Evolutionary conservation across 2,888 invertebrate species (phyloP).

Genomic region (Rotaria magnacalcarata): DNA sequence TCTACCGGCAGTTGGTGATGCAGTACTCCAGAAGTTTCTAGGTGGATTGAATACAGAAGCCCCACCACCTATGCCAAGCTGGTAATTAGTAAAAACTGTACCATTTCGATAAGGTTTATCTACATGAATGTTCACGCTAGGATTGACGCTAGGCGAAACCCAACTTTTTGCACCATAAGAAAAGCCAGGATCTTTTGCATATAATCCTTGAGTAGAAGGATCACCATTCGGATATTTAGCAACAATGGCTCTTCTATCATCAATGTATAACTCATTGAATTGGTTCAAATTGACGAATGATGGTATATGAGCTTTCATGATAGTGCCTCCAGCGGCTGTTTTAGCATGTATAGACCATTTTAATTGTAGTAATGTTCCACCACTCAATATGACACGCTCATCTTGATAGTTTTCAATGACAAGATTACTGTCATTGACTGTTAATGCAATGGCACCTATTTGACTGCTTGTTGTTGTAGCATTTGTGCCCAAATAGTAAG

Average conservation of each 20-base stretch:
- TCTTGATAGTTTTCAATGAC: too few species aligned
- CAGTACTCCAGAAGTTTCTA: not conserved
- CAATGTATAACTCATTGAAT: not conserved
- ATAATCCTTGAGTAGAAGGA: constrained; percentile 23
- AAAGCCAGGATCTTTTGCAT: not conserved
- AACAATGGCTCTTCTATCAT: not conserved
- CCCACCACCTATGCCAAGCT: not conserved
- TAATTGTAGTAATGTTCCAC: too few species aligned
- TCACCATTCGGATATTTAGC: constrained; percentile 30
- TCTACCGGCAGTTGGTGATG: not conserved
- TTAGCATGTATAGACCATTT: too few species aligned
- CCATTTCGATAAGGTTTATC: not conserved
- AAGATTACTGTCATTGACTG: too few species aligned
- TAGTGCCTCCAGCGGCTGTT: too few species aligned
- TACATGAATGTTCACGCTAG: not conserved
- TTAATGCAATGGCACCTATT: too few species aligned
- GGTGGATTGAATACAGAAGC: too few species aligned
- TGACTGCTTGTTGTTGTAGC: not conserved
- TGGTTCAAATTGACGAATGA: not conserved
- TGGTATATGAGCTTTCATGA: too few species aligned
- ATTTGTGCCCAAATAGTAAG: not conserved
- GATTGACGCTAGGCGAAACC: not conserved
- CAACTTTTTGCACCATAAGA: not conserved
- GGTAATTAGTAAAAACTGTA: not conserved
- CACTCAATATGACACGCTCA: too few species aligned